Evolutionary conservation across 2,113 vertebrate species (phyloP).

Genomic region (Parotia lawesii): DNA sequence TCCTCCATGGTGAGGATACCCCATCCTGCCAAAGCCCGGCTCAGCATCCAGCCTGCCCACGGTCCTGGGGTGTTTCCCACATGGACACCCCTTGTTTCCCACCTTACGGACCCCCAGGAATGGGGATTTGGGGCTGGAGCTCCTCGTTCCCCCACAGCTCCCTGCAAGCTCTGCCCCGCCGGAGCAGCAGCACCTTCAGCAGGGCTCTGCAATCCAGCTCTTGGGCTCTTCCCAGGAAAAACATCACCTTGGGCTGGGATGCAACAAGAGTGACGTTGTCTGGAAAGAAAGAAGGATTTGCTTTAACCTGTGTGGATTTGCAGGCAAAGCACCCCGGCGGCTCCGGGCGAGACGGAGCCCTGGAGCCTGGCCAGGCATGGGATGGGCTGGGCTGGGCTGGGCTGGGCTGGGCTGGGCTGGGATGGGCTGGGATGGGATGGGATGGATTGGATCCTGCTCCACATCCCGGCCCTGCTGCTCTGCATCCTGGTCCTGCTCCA

Average conservation of each 20-base stretch:
- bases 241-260: neutral
- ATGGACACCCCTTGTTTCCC: rapidly evolving
- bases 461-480: neutral
- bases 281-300: conserved; percentile 26
- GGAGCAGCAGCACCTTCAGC: neutral
- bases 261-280: neutral
- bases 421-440: neutral
- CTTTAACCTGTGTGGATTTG: neutral
- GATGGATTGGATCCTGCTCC: neutral
- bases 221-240: conserved; percentile 47
- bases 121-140: rapidly evolving
- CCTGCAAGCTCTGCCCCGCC: neutral
- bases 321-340: neutral
- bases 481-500: neutral
- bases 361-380: neutral
- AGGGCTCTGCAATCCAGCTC: neutral
- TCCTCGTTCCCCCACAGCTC: rapidly evolving
- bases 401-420: neutral
- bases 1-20: neutral
- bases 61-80: rapidly evolving
- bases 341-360: neutral
- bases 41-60: rapidly evolving
- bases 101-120: neutral
- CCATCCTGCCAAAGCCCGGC: neutral
- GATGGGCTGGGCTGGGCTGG: neutral